Base-by-base conservation (phyloP, 2,797 vertebrate genomes). In the Cygnus olor region DNA sequence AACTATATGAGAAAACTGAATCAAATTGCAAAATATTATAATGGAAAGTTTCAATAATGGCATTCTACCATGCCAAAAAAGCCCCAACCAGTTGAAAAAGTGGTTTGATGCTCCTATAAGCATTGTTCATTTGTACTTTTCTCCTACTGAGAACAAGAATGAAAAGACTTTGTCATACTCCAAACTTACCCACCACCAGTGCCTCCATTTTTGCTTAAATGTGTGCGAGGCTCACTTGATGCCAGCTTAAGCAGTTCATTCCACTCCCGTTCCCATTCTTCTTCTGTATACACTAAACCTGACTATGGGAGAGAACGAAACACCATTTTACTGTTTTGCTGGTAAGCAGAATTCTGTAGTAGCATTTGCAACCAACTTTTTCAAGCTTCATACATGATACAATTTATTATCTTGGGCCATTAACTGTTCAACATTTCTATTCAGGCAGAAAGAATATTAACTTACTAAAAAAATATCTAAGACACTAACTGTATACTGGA, bases 211-310 rank as follows among this genome's bases (percentile, higher is more conserved):
- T 99, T 99, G 98, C 99, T 98, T 98, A 99, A 98, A 92, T 99
- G 99, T 9, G 98, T 98, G 63, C 99, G 99, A 2, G 99, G 99
- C 97, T 99, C 99, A 24, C 99, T 99, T 84, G 99, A 99, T 56
- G 99, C 99, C 98, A 99, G 97, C 97, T 99, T 99, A 61, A 99
- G 98, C 96, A 99, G 98, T 96, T 99, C 99, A 5, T 98, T 99
- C 99, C 99, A 99, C 95, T 99, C 99, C 22, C 98, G 98, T 94
- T 99, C 99, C 99, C 99, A 99, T 84, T 99, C 99, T 81, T 99
- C 99, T 95, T 99, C 99, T 0, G 99, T 99, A 96, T 99, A 99
- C 95, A 99, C 98, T 97, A 99, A 96, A 53, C 99, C 99, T 58
- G 99, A 99, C 99, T 99, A 20, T 27, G 87, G 96, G 87, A 96